phyloP scores from a whole-genome alignment of 2,888 invertebrate species.

The Torymus texanus region DNA sequence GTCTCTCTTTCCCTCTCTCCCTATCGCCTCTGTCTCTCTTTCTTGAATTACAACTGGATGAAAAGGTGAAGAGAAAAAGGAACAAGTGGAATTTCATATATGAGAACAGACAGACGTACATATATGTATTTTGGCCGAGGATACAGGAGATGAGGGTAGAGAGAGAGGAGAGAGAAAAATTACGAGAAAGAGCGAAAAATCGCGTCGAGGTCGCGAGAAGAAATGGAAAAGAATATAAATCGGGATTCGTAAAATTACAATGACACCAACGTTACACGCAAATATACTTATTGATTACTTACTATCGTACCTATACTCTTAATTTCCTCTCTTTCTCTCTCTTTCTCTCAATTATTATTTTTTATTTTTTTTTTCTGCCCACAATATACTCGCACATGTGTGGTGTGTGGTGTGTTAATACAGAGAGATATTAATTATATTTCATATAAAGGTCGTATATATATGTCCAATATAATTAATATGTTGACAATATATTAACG shows the following conservation, averaged over 20 bases:
- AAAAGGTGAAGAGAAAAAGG: background rate
- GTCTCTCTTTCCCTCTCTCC: no score
- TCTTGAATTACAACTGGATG: constrained; percentile 2
- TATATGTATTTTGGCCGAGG: constrained; percentile 5
- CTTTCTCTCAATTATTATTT: no score
- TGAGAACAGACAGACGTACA: background rate
- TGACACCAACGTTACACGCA: constrained; percentile 57
- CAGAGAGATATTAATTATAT: constrained; percentile 63
- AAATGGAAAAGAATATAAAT: constrained; percentile 27
- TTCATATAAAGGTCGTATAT: constrained; percentile 58
- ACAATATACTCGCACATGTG: constrained; percentile 25
- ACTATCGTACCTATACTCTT: constrained; percentile 47
- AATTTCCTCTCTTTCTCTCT: constrained; percentile 13
- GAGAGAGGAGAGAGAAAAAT: no score
- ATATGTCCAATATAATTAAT: constrained; percentile 57
- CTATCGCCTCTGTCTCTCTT: no score
- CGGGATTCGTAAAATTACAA: constrained; percentile 46
- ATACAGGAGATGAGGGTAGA: background rate
- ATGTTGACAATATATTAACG: constrained; percentile 58
- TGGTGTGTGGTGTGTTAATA: constrained; percentile 53
- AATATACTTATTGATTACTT: constrained; percentile 54
- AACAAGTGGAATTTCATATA: constrained; percentile 31
- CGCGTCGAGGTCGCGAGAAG: background rate
- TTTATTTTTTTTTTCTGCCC: constrained; percentile 2
- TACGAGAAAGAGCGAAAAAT: constrained; percentile 11